A percentile compares a stretch with the other conserved stretches of the same genome.
Evolutionary conservation across 1,140 invertebrate species (phyloP).

Genomic region (Nilaparvata lugens): DNA sequence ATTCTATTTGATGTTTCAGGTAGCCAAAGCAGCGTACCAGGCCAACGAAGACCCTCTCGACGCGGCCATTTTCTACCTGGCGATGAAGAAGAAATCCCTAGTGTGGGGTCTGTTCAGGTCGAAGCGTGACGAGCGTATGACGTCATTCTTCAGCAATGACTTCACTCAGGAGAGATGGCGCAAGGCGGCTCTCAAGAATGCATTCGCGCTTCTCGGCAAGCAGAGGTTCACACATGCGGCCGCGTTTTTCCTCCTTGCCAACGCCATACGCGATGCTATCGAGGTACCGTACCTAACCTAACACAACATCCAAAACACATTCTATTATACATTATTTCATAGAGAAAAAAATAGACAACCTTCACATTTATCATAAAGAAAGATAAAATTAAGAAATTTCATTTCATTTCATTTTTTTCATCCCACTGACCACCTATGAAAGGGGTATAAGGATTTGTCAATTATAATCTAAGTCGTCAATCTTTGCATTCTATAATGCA

Average conservation of each 20-base stretch:
- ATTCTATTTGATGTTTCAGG: slow-evolving; percentile 30
- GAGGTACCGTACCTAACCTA: no score
- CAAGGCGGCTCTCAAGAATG: slow-evolving; percentile 95
- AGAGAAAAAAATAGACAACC: no score
- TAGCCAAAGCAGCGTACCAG: slow-evolving; percentile 88
- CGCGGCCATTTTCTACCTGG: slow-evolving; percentile 93
- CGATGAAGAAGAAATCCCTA: slow-evolving; percentile 96
- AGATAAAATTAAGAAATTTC: no score
- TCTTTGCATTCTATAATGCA: no score
- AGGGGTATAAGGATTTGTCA: no score
- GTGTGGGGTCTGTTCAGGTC: slow-evolving; percentile 93
- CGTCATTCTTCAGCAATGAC: slow-evolving; percentile 89
- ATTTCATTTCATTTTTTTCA: no score
- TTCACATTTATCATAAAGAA: no score
- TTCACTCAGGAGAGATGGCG: slow-evolving; percentile 90
- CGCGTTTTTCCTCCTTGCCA: slow-evolving; percentile 90
- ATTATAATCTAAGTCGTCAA: no score
- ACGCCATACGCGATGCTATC: slow-evolving; percentile 87
- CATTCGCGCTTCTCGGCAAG: slow-evolving; percentile 89
- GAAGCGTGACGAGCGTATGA: slow-evolving; percentile 85
- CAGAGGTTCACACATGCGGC: slow-evolving; percentile 92
- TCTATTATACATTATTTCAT: slow-evolving; percentile 2
- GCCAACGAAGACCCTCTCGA: slow-evolving; percentile 89
- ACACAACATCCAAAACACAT: slow-evolving; percentile 18
- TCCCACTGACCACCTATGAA: no score